Base-by-base conservation (phyloP, 2,113 vertebrate genomes). In the Hippocampus guttulatus region DNA sequence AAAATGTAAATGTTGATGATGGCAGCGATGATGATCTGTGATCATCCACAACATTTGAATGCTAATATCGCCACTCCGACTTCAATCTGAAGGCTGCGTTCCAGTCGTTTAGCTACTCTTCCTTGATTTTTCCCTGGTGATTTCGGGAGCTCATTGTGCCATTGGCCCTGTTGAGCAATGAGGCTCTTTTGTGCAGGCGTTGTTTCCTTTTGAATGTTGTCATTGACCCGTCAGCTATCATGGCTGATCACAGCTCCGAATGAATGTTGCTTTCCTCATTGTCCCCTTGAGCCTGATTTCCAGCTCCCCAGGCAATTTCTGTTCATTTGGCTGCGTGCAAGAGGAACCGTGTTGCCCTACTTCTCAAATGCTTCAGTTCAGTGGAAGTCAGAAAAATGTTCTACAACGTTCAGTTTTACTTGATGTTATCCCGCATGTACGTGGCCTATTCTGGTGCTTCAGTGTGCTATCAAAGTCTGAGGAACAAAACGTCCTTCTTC, bases 161-260 rank as follows among this genome's bases (percentile, higher is more conserved):
- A 58, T 78, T 68, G 69, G 51, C 70, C 55, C 71, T 64, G 25
- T 52, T 70, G 84, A 83, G 58, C 69, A 25, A 18, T 7, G 49
- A 71, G 71, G 27, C 72, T 81, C 76, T 77, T 65, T 83, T 79
- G 72, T 75, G 80, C 75, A 71, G 70, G 71, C 71, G 61, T 43
- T 78, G 77, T 86, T 87, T 88, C 80, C 81, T 86, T 85, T 82
- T 81, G 71, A 75, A 71, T 70, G 78, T 75, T 81, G 84, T 83
- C 85, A 84, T 86, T 86, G 84, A 82, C 81, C 78, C 88, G 88
- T 78, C 85, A 85, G 77, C 90, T 86, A 88, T 83, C 73, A 57
- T 40, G 57, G 79, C 84, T 86, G 84, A 87, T 89, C 87, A 84
- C 82, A 78, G 83, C 64, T 73, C 76, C 67, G 66, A 75, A 79